Percentiles rank a stretch among this genome's conserved stretches.
Evolutionary conservation across 2,888 invertebrate genomes (phyloP).

Genomic region (Apotomis turbidana): DNA sequence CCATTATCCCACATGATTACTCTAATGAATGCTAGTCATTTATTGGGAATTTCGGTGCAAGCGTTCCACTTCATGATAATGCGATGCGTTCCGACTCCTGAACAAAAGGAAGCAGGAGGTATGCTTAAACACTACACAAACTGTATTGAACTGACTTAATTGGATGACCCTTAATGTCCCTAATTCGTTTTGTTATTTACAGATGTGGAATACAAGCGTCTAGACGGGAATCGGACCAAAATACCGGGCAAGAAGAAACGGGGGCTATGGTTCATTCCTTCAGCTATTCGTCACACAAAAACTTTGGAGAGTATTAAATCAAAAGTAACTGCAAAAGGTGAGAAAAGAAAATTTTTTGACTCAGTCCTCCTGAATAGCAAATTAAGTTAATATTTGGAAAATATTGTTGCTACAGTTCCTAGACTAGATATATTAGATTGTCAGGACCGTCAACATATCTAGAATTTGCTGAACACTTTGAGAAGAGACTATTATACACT

Average conservation of each 20-base stretch:
- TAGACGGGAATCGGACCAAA: conserved; percentile 65
- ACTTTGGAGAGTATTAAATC: conserved; percentile 80
- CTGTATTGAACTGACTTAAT: neutral
- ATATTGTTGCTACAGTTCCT: too few species aligned
- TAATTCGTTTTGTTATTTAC: conserved; percentile 46
- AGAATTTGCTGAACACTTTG: too few species aligned
- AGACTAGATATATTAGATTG: too few species aligned
- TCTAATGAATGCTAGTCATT: conserved; percentile 83
- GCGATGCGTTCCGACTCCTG: conserved; percentile 82
- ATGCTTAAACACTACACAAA: conserved; percentile 45
- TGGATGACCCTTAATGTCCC: too few species aligned
- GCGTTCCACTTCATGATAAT: conserved; percentile 79
- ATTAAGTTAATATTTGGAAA: too few species aligned
- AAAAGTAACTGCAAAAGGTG: conserved; percentile 74
- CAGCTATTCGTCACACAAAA: conserved; percentile 77
- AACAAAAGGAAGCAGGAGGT: conserved; percentile 81
- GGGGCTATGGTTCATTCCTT: conserved; percentile 80
- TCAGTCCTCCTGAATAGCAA: too few species aligned
- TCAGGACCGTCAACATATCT: neutral
- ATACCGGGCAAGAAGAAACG: conserved; percentile 67
- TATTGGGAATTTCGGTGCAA: conserved; percentile 78
- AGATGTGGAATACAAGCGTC: conserved; percentile 80
- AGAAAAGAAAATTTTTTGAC: neutral
- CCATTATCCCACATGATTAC: conserved; percentile 85
- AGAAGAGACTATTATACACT: too few species aligned